A percentile compares a stretch with the other conserved stretches of the same genome.
phyloP scores from a whole-genome alignment of 2,888 invertebrate species.

The Protonemura montana region DNA sequence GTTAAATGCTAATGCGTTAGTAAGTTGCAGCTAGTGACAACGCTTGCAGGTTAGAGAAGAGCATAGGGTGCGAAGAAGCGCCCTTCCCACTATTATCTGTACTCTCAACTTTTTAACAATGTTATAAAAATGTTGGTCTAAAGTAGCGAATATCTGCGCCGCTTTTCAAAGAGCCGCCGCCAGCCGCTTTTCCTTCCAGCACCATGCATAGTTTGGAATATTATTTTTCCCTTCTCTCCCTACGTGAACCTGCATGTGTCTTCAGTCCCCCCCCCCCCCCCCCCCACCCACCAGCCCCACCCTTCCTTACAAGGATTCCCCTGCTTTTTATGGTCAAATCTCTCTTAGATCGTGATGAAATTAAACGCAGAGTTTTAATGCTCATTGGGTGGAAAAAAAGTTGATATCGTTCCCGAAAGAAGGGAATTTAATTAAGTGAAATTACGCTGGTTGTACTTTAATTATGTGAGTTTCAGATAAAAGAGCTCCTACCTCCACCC shows the following conservation, averaged over 20 bases:
- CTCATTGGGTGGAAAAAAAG: constrained; percentile 63
- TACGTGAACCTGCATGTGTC: not conserved
- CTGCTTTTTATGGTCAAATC: constrained; percentile 62
- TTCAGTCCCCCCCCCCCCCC: constrained; percentile 39
- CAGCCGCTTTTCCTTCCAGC: not conserved
- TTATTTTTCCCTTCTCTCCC: not conserved
- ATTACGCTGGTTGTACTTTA: constrained; percentile 66
- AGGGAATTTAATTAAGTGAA: constrained; percentile 67
- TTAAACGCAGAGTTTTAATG: constrained; percentile 65
- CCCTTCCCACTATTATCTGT: not conserved
- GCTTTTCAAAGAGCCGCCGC: not conserved
- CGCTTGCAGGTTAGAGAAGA: constrained; percentile 19
- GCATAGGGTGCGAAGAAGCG: not conserved
- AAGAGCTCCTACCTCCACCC: constrained; percentile 57
- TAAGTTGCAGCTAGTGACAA: constrained; percentile 16
- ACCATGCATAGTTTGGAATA: too few species aligned
- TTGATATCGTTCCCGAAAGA: constrained; percentile 62
- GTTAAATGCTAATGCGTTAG: constrained; percentile 39
- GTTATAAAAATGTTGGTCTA: constrained; percentile 30
- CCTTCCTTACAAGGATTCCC: constrained; percentile 53
- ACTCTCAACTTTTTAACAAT: constrained; percentile 15
- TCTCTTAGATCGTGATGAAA: constrained; percentile 64
- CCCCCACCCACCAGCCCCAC: constrained; percentile 50
- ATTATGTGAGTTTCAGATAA: constrained; percentile 65
- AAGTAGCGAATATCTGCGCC: constrained; percentile 8